Percentiles rank a stretch among this genome's conserved stretches.
These are phyloP conservation scores for Glomeris maerens DNA, from an alignment of 1,140 invertebrate genomes.

Conservation along the genomic window DNA sequence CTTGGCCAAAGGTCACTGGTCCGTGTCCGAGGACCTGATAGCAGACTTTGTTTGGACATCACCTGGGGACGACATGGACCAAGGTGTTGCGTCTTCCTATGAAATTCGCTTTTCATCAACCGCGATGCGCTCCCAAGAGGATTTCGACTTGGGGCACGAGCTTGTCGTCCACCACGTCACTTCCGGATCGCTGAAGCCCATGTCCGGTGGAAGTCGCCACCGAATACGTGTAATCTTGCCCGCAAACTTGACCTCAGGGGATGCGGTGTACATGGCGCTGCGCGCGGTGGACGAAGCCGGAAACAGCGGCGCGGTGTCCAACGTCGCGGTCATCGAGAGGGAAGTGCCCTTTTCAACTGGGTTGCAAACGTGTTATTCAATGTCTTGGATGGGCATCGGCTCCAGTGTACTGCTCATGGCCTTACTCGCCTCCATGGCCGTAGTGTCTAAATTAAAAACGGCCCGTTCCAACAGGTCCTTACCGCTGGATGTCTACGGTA, in stretches of 20 bases:
- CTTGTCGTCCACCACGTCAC: neutral
- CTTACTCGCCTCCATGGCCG: too few relatives aligned
- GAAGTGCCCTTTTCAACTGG: too few relatives aligned
- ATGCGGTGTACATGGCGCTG: neutral
- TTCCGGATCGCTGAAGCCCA: neutral
- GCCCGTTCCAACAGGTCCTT: too few relatives aligned
- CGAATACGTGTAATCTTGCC: neutral
- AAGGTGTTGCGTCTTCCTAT: slow-evolving; percentile 2
- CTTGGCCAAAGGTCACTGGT: too few relatives aligned
- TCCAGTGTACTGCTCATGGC: too few relatives aligned
- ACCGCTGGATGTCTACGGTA: too few relatives aligned
- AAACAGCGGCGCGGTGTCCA: neutral
- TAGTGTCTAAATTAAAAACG: too few relatives aligned
- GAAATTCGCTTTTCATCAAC: neutral
- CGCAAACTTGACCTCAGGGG: neutral
- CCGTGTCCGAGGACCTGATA: neutral
- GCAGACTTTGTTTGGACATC: slow-evolving; percentile 12
- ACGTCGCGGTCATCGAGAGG: too few relatives aligned
- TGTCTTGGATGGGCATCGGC: too few relatives aligned
- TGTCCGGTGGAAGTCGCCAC: neutral
- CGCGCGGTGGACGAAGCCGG: neutral
- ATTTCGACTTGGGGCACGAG: neutral
- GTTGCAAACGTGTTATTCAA: too few relatives aligned
- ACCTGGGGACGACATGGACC: slow-evolving; percentile 16
- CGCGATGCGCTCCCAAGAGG: neutral